Evolutionary conservation across 2,113 vertebrate species (phyloP).

Genomic region (Neomonachus schauinslandi): DNA sequence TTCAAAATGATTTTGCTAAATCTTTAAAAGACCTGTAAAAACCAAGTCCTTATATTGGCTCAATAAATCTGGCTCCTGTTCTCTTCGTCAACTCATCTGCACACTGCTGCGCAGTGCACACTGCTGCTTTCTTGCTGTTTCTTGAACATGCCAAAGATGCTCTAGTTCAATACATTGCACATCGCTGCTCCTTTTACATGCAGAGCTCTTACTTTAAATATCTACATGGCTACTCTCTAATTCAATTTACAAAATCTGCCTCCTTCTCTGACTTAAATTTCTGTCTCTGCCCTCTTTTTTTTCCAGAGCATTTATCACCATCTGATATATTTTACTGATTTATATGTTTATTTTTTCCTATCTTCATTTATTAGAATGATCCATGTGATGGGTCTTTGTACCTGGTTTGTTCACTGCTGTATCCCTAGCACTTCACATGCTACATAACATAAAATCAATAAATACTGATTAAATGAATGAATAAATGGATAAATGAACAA

Average conservation of each 20-base stretch:
- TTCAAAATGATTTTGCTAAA: not conserved
- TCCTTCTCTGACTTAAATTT: not conserved
- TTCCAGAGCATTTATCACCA: not conserved
- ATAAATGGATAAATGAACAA: not conserved
- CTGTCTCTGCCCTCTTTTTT: not conserved
- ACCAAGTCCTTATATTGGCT: not conserved
- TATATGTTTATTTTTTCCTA: not conserved
- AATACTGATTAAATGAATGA: not conserved
- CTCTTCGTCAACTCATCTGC: not conserved
- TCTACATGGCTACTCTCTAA: not conserved
- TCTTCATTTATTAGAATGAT: not conserved
- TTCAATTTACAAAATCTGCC: not conserved
- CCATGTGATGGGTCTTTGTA: not conserved
- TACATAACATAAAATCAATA: not conserved
- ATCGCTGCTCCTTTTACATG: not conserved
- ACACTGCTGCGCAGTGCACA: no score
- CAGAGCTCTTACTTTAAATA: not conserved
- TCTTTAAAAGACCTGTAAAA: not conserved
- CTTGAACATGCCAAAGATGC: not conserved
- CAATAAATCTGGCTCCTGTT: not conserved
- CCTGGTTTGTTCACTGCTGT: not conserved
- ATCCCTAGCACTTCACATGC: not conserved
- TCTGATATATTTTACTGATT: not conserved
- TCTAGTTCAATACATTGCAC: not conserved
- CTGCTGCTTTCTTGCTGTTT: not conserved